Conservation (phyloP, 2,797 vertebrate species). For the Tadarida brasiliensis region DNA sequence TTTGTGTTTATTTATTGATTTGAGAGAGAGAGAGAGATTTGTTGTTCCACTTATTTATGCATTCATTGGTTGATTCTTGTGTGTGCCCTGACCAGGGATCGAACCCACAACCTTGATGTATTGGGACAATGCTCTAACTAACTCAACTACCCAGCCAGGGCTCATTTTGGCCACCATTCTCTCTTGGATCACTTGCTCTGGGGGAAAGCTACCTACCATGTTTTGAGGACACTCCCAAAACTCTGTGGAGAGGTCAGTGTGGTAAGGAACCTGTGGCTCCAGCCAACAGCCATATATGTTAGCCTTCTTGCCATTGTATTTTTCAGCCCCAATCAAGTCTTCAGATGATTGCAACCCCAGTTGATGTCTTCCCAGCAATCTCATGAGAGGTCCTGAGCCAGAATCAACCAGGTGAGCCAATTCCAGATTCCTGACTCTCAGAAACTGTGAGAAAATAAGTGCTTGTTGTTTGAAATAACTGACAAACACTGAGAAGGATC, state of each 20-base stretch:
- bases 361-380: background rate
- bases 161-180: background rate
- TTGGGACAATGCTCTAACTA: too few relatives aligned
- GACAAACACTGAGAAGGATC: background rate
- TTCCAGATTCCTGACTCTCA: background rate
- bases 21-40: too few relatives aligned
- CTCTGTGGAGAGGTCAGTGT: background rate
- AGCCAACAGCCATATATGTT: background rate
- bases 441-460: slow-evolving; percentile 30
- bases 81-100: too few relatives aligned
- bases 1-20: too few relatives aligned
- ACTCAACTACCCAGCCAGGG: too few relatives aligned
- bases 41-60: too few relatives aligned
- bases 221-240: background rate
- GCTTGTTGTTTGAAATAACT: background rate
- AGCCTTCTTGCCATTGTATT: background rate
- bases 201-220: background rate
- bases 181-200: background rate
- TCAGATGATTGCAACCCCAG: background rate
- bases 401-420: background rate
- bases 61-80: too few relatives aligned
- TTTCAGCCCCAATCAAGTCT: background rate
- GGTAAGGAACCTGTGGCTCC: background rate
- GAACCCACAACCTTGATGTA: too few relatives aligned
- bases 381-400: background rate